Evolutionary conservation across 2,113 vertebrate species (phyloP).

Genomic region (Ardeotis arabs): DNA sequence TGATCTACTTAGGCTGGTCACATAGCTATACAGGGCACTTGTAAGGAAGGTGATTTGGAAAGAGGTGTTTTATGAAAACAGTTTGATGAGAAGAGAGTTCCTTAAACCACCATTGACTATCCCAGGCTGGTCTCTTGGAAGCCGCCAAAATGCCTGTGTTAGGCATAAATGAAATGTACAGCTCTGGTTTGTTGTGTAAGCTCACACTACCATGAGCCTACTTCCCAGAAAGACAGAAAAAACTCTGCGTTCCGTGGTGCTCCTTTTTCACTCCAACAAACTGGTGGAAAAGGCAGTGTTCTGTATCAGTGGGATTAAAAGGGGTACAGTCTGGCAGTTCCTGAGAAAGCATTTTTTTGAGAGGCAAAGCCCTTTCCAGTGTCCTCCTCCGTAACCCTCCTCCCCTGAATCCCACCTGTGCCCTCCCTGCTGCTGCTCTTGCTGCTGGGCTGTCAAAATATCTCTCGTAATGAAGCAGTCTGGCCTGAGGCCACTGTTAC

Average conservation of each 20-base stretch:
- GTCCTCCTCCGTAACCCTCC: neutral
- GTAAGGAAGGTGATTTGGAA: neutral
- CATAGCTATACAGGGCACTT: neutral
- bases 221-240: neutral
- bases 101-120: neutral
- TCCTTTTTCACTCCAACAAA: neutral
- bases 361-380: neutral
- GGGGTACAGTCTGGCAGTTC: neutral
- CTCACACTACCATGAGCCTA: neutral
- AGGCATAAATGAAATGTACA: rapidly evolving
- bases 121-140: neutral
- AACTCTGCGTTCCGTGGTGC: neutral
- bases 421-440: constrained; percentile 4
- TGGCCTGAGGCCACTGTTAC: constrained; percentile 62
- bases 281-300: neutral
- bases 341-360: neutral
- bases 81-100: neutral
- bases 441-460: constrained; percentile 59
- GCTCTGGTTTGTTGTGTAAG: neutral
- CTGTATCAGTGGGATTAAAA: neutral
- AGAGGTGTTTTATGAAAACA: neutral
- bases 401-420: neutral
- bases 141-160: neutral
- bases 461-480: constrained; percentile 70
- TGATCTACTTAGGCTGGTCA: neutral